Percentiles rank a stretch among this genome's conserved stretches.
Conservation (phyloP, 1,140 invertebrate genomes). For the Sweltsa coloradensis region DNA sequence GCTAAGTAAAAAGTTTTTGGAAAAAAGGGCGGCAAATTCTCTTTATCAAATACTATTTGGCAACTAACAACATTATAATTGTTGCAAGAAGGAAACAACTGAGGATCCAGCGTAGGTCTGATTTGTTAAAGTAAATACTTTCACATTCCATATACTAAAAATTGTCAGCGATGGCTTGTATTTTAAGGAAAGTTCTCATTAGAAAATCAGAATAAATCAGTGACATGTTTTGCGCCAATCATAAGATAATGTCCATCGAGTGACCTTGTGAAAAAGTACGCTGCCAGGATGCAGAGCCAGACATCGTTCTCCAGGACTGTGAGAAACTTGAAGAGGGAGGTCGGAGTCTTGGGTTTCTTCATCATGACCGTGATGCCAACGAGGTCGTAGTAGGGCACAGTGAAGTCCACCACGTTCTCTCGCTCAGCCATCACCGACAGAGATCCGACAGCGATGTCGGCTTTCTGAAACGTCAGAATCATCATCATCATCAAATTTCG, state of each 20-base stretch:
- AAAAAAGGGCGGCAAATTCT: too few species aligned
- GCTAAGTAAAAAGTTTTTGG: too few species aligned
- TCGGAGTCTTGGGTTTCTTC: constrained; percentile 63
- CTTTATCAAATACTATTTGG: too few species aligned
- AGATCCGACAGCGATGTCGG: constrained; percentile 79
- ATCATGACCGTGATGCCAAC: constrained; percentile 90
- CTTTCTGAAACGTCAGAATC: too few species aligned
- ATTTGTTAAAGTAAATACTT: too few species aligned
- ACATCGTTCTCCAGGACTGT: constrained; percentile 92
- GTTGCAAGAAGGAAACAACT: too few species aligned
- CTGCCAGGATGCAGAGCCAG: constrained; percentile 90
- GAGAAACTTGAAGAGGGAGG: constrained; percentile 92
- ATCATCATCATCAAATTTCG: too few species aligned
- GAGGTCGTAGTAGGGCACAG: constrained; percentile 89
- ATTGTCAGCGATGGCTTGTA: too few species aligned
- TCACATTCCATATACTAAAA: too few species aligned
- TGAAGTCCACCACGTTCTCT: constrained; percentile 90
- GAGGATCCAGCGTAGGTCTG: too few species aligned
- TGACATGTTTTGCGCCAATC: not conserved
- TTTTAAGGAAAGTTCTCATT: too few species aligned
- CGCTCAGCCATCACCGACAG: constrained; percentile 89
- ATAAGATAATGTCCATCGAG: not conserved
- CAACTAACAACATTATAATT: too few species aligned
- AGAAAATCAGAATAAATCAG: not conserved
- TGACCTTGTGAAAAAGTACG: constrained; percentile 85